Conservation (phyloP, 2,888 invertebrate species). For the Theretra japonica region DNA sequence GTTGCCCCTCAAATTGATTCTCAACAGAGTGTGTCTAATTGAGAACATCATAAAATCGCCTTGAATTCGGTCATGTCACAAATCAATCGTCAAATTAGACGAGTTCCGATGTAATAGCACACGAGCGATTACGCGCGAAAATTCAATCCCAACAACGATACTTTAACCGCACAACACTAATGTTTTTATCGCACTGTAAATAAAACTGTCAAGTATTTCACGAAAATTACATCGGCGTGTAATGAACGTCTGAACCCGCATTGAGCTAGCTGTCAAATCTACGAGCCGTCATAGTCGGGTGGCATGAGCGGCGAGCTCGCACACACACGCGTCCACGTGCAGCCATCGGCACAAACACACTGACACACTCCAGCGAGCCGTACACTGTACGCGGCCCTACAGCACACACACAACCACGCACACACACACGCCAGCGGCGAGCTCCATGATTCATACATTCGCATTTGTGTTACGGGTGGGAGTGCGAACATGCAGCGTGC, state of each 20-base stretch:
- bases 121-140: slow-evolving; percentile 77
- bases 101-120: slow-evolving; percentile 50
- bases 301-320: slow-evolving; percentile 79
- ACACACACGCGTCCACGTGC: slow-evolving; percentile 72
- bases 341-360: slow-evolving; percentile 78
- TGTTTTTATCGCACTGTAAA: slow-evolving; percentile 64
- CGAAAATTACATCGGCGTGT: slow-evolving; percentile 79
- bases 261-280: slow-evolving; percentile 86
- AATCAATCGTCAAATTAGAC: slow-evolving; percentile 68
- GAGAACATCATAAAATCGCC: slow-evolving; percentile 76
- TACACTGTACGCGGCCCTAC: slow-evolving; percentile 14
- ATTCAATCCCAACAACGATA: slow-evolving; percentile 48
- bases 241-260: slow-evolving; percentile 85
- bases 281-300: slow-evolving; percentile 85
- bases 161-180: slow-evolving; percentile 55
- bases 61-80: slow-evolving; percentile 72
- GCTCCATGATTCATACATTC: slow-evolving; percentile 75
- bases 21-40: slow-evolving; percentile 77
- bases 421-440: slow-evolving; percentile 71
- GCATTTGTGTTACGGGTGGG: slow-evolving; percentile 80
- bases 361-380: slow-evolving; percentile 77
- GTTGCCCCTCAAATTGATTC: slow-evolving; percentile 71
- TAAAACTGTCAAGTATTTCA: slow-evolving; percentile 74
- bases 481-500: slow-evolving; percentile 84
- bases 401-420: slow-evolving; percentile 50